Percentiles rank a stretch among this genome's conserved stretches.
These are phyloP conservation scores for Sorex fumeus DNA, from an alignment of 2,113 vertebrate species.

Conservation along the genomic window DNA sequence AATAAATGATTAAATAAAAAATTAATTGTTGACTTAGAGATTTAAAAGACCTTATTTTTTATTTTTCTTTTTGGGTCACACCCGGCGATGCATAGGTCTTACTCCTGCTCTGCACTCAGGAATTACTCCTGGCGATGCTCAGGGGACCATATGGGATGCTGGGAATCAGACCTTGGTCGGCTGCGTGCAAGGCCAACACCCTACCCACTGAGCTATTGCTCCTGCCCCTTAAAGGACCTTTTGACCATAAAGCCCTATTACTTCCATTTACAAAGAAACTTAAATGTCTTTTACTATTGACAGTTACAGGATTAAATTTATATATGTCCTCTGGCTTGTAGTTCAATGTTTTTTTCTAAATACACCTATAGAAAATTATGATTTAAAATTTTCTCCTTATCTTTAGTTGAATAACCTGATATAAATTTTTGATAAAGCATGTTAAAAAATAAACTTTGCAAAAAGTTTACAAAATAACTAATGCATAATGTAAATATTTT, in stretches of 20 bases:
- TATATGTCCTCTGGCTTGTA: not conserved
- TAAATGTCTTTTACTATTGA: not conserved
- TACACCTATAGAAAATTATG: slow-evolving; percentile 2
- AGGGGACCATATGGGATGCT: too few species aligned
- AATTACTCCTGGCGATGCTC: too few species aligned
- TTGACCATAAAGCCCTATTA: not conserved
- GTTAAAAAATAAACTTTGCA: not conserved
- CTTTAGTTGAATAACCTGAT: slow-evolving; percentile 1
- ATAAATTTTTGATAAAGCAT: not conserved
- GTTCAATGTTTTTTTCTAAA: slow-evolving; percentile 27
- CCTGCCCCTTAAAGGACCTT: too few species aligned
- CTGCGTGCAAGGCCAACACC: too few species aligned
- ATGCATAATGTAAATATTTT: not conserved
- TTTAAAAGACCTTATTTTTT: not conserved
- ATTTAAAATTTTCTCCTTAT: not conserved
- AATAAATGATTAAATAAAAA: slow-evolving; percentile 35
- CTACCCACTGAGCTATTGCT: too few species aligned
- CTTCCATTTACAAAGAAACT: not conserved
- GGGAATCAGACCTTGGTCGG: too few species aligned
- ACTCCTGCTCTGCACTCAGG: too few species aligned
- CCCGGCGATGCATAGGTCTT: too few species aligned
- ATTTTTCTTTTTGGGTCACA: too few species aligned
- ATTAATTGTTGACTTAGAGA: not conserved
- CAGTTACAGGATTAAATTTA: not conserved
- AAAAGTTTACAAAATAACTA: slow-evolving; percentile 25